Evolutionary conservation across 1,140 invertebrate genomes (phyloP).

Genomic region (Drosophila jambulina): DNA sequence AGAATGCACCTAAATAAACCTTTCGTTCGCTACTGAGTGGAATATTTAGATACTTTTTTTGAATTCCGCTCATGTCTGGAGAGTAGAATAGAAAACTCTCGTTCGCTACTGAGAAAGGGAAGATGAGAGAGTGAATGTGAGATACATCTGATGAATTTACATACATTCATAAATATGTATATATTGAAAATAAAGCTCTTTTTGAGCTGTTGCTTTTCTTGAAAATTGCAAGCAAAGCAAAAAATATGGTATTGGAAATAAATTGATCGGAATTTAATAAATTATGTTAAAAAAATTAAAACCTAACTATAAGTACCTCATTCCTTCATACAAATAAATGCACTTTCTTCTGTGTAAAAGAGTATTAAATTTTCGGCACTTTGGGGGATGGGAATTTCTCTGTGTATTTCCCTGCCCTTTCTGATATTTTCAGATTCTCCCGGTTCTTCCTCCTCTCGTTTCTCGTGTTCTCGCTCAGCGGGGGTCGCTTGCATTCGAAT

Average conservation of each 20-base stretch:
- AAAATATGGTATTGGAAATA: background rate
- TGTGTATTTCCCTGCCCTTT: conserved; percentile 10
- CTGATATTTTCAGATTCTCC: background rate
- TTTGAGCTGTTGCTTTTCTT: background rate
- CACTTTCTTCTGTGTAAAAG: background rate
- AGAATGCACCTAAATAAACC: no score
- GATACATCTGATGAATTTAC: no score
- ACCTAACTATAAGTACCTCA: background rate
- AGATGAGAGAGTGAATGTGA: no score
- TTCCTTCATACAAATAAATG: background rate
- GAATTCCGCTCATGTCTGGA: no score
- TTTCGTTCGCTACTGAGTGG: no score
- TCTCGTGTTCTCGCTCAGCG: conserved; percentile 23
- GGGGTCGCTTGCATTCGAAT: conserved; percentile 32
- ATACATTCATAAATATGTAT: no score
- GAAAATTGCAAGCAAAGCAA: background rate
- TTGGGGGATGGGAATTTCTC: background rate
- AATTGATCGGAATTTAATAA: background rate
- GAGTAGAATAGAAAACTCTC: no score
- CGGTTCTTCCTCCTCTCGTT: background rate
- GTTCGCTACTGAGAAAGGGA: no score
- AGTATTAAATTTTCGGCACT: background rate
- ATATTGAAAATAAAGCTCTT: no score
- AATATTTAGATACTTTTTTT: no score
- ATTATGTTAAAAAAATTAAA: background rate